phyloP scores from a whole-genome alignment of 2,797 vertebrate genomes.

The Pygocentrus nattereri region DNA sequence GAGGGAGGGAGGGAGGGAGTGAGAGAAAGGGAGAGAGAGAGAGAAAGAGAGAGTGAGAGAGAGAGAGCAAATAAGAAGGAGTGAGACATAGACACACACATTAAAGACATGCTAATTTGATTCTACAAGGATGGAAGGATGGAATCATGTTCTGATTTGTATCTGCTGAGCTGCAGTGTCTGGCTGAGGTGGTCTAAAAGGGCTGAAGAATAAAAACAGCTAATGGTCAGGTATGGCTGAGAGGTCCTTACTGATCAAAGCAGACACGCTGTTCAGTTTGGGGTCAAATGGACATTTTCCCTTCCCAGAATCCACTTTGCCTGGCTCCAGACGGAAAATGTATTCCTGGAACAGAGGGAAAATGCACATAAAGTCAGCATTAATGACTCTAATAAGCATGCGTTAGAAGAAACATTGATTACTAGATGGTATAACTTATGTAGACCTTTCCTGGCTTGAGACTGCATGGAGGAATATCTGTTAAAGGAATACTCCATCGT shows the following conservation, averaged over 20 bases:
- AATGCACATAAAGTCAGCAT: conserved; percentile 35
- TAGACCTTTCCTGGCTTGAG: conserved; percentile 31
- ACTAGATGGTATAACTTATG: conserved; percentile 22
- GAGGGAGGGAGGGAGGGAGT: no score
- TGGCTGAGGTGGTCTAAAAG: neutral
- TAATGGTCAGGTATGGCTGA: conserved; percentile 3
- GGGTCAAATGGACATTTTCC: conserved; percentile 98
- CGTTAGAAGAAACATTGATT: conserved; percentile 57
- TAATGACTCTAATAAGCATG: conserved; percentile 46
- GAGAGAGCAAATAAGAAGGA: no score
- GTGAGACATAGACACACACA: conserved; percentile 2
- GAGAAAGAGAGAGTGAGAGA: no score
- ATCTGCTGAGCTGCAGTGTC: neutral
- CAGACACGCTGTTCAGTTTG: conserved; percentile 97
- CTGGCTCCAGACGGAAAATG: conserved; percentile 95
- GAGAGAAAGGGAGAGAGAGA: no score
- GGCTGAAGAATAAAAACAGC: conserved; percentile 1
- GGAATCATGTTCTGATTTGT: neutral
- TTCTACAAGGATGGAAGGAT: conserved; percentile 8
- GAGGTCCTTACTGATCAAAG: conserved; percentile 92
- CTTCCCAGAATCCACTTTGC: conserved; percentile 97
- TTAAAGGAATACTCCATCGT: conserved; percentile 24
- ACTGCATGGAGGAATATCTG: conserved; percentile 24
- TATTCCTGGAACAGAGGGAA: conserved; percentile 89
- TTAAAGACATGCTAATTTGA: conserved; percentile 38